Percentiles rank a stretch among this genome's conserved stretches.
Evolutionary conservation across 2,888 invertebrate genomes (phyloP).

Genomic region (Melanostoma mellinum): DNA sequence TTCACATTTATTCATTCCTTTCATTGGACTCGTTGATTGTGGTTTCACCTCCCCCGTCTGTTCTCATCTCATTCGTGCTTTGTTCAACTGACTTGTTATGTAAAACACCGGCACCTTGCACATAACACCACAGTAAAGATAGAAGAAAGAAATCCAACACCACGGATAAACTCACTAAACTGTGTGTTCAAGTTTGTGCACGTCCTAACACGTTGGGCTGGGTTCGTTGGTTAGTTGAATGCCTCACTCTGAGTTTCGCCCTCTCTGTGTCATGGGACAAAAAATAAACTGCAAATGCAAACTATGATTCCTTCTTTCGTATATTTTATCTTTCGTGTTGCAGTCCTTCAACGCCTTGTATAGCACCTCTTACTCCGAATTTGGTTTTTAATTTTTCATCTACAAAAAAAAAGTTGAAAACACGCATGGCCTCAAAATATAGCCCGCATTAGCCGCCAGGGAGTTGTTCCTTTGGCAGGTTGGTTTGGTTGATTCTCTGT

Average conservation of each 20-base stretch:
- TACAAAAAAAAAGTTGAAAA: slow-evolving; percentile 31
- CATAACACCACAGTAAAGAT: slow-evolving; percentile 34
- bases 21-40: slow-evolving; percentile 41
- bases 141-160: slow-evolving; percentile 64
- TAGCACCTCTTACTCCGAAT: slow-evolving; percentile 58
- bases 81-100: slow-evolving; percentile 29
- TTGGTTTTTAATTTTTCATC: slow-evolving; percentile 52
- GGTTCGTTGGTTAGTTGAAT: slow-evolving; percentile 42
- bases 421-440: slow-evolving; percentile 35
- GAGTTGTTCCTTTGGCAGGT: slow-evolving; percentile 42
- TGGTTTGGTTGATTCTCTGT: slow-evolving; percentile 26
- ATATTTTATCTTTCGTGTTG: neutral
- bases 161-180: slow-evolving; percentile 41
- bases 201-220: slow-evolving; percentile 59
- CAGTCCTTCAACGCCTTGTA: slow-evolving; percentile 14
- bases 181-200: slow-evolving; percentile 66
- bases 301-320: slow-evolving; percentile 48
- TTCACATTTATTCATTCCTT: slow-evolving; percentile 52
- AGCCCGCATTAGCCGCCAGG: slow-evolving; percentile 20
- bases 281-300: slow-evolving; percentile 29
- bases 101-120: slow-evolving; percentile 64
- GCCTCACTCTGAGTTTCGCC: slow-evolving; percentile 35
- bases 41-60: slow-evolving; percentile 17
- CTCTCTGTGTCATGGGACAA: slow-evolving; percentile 29
- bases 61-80: slow-evolving; percentile 12